phyloP scores from a whole-genome alignment of 2,888 invertebrate genomes.

The Liopterus haemorrhoidalis region DNA sequence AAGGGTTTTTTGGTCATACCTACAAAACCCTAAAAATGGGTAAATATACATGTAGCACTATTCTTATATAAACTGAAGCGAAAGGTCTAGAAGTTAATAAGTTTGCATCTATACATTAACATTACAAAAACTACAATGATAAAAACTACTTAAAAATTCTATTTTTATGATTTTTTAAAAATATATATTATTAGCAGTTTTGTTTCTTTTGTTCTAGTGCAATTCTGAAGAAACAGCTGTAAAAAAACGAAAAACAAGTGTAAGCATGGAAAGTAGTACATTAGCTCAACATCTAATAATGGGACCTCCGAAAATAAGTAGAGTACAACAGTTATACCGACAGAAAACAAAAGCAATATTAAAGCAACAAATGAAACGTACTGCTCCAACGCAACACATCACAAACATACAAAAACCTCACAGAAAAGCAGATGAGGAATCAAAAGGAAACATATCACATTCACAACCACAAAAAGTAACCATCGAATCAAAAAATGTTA shows the following conservation, averaged over 20 bases:
- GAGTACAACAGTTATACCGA: slow-evolving; percentile 45
- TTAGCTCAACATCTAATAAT: slow-evolving; percentile 42
- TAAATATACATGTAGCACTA: too few species aligned
- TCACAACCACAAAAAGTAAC: too few species aligned
- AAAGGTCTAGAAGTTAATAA: too few species aligned
- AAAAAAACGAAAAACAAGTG: slow-evolving; percentile 41
- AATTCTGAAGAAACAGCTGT: slow-evolving; percentile 13
- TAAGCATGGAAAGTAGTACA: slow-evolving; percentile 39
- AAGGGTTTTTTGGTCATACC: too few species aligned
- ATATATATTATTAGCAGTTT: too few species aligned
- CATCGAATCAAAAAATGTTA: too few species aligned
- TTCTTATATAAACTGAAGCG: too few species aligned
- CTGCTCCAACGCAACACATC: slow-evolving; percentile 9
- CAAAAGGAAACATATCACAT: too few species aligned
- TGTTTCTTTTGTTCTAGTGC: slow-evolving; percentile 6
- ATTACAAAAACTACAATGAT: not conserved
- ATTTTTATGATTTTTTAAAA: not conserved
- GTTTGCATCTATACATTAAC: not conserved
- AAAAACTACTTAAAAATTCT: not conserved
- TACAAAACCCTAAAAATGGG: too few species aligned
- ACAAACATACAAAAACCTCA: too few species aligned
- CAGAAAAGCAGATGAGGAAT: too few species aligned
- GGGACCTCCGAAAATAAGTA: slow-evolving; percentile 40
- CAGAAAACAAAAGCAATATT: slow-evolving; percentile 32
- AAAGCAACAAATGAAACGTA: slow-evolving; percentile 25